These are phyloP conservation scores for Gymnarchus niloticus DNA, from an alignment of 2,113 vertebrate genomes.

Conservation along the genomic window DNA sequence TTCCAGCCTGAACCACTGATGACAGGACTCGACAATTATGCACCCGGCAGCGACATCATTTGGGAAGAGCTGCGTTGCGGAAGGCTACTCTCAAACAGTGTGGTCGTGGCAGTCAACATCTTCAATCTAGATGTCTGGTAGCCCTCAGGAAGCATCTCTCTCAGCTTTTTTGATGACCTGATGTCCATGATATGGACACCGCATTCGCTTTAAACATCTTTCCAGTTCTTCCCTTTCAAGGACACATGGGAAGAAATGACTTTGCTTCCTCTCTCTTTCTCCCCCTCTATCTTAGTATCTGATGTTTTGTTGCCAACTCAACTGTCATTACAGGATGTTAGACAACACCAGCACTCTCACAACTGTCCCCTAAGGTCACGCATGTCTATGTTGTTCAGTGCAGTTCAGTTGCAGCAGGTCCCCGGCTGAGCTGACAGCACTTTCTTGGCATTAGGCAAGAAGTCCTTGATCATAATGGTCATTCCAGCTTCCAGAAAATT, in stretches of 20 bases:
- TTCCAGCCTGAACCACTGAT: not conserved
- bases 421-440: not conserved
- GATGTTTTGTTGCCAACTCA: not conserved
- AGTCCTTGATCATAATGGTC: not conserved
- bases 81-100: not conserved
- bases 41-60: not conserved
- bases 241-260: not conserved
- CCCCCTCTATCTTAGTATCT: not conserved
- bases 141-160: not conserved
- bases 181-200: not conserved
- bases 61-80: not conserved
- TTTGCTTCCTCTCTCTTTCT: not conserved
- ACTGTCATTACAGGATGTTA: not conserved
- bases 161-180: not conserved
- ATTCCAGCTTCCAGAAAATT: not conserved
- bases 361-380: slow-evolving; percentile 31
- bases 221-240: slow-evolving; percentile 16
- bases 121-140: not conserved
- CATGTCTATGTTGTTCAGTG: not conserved
- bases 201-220: not conserved
- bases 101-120: not conserved
- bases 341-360: not conserved
- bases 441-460: not conserved
- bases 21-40: not conserved
- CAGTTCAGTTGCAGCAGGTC: not conserved